Conservation (phyloP, 2,888 invertebrate genomes). For the Podotricha telesiphe region DNA sequence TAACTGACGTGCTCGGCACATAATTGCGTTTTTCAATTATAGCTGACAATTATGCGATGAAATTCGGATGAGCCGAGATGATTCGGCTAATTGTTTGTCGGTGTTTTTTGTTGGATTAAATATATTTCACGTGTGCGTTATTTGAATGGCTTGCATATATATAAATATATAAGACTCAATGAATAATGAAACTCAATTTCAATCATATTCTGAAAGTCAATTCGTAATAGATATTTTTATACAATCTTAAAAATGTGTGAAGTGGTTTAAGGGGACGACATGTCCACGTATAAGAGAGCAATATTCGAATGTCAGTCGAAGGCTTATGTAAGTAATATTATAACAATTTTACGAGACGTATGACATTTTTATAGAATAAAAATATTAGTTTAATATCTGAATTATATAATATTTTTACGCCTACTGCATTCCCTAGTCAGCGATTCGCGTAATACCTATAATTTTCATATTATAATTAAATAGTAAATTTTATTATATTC, state of each 20-base stretch:
- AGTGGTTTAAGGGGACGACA: neutral
- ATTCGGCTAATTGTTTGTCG: conserved; percentile 68
- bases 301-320: neutral
- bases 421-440: neutral
- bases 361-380: conserved; percentile 2
- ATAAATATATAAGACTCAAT: neutral
- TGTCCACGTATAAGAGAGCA: neutral
- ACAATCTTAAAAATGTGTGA: neutral
- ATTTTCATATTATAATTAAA: neutral
- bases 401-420: neutral
- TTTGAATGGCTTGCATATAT: too few relatives aligned
- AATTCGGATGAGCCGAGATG: conserved; percentile 72
- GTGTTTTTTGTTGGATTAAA: conserved; percentile 45
- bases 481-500: neutral
- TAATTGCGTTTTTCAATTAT: conserved; percentile 84
- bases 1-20: conserved; percentile 75
- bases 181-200: neutral
- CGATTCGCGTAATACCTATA: neutral
- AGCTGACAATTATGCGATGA: conserved; percentile 80
- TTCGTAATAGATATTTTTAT: neutral
- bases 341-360: neutral
- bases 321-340: conserved; percentile 10
- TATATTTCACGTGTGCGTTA: conserved; percentile 35
- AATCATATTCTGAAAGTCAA: neutral
- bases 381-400: conserved; percentile 1